phyloP scores from a whole-genome alignment of 2,797 vertebrate genomes.

The Dendrocincla tyrannina region DNA sequence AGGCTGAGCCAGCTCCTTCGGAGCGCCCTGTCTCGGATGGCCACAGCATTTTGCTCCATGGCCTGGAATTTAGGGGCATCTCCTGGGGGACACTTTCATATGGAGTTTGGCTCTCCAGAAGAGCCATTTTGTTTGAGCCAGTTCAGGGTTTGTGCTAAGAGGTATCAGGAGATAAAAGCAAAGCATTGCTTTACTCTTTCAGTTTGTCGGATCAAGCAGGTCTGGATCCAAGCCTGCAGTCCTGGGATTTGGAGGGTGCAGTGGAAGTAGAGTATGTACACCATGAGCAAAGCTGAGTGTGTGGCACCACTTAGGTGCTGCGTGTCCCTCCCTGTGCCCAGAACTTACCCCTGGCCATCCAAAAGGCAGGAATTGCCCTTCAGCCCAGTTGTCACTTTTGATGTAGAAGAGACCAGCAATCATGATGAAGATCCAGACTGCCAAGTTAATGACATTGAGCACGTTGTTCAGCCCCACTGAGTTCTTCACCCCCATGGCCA shows the following conservation, averaged over 20 bases:
- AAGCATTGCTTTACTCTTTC: rapidly evolving
- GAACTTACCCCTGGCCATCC: constrained; percentile 97
- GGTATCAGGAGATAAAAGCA: background rate
- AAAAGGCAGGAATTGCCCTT: constrained; percentile 88
- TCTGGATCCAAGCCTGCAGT: background rate
- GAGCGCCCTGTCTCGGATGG: background rate
- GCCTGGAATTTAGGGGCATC: background rate
- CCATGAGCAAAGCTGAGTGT: background rate
- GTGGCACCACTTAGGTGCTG: background rate
- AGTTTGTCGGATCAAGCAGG: rapidly evolving
- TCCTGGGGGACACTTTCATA: background rate
- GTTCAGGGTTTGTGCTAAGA: background rate
- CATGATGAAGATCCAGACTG: constrained; percentile 93
- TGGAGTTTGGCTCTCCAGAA: background rate
- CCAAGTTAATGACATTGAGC: constrained; percentile 90
- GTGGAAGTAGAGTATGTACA: background rate
- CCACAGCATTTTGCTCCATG: background rate
- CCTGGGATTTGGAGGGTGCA: background rate
- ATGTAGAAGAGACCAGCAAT: constrained; percentile 91
- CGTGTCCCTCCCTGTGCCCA: rapidly evolving
- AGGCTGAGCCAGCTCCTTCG: background rate
- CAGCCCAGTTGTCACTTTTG: constrained; percentile 87
- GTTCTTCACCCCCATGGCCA: constrained; percentile 91
- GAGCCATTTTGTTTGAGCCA: background rate
- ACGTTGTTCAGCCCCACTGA: constrained; percentile 93